phyloP scores from a whole-genome alignment of 2,797 vertebrate genomes.

The Platyrinchus mystaceus region DNA sequence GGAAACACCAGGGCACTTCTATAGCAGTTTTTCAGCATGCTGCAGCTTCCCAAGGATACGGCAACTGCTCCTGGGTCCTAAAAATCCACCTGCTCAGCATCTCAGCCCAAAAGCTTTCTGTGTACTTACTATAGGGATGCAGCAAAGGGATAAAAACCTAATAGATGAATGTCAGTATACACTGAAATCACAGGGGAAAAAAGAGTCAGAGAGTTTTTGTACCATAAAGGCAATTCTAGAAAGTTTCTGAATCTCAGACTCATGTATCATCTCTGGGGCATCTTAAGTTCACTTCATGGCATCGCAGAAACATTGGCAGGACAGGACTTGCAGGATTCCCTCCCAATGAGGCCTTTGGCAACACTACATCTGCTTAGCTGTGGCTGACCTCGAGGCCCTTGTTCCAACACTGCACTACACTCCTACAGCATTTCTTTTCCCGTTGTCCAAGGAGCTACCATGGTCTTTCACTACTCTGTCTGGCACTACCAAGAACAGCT shows the following conservation, averaged over 20 bases:
- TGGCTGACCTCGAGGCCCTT: neutral
- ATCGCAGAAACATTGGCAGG: neutral
- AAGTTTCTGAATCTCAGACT: neutral
- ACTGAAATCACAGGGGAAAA: neutral
- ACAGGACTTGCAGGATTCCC: neutral
- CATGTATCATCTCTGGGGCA: neutral
- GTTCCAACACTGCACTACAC: neutral
- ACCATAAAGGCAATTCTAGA: neutral
- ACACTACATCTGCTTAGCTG: neutral
- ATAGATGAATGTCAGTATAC: neutral
- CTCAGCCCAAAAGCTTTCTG: neutral
- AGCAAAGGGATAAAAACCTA: neutral
- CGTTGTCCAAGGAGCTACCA: neutral
- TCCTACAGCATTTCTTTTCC: neutral
- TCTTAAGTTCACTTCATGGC: neutral
- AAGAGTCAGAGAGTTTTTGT: neutral
- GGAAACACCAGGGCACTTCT: neutral
- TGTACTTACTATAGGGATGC: neutral
- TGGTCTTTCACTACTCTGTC: neutral
- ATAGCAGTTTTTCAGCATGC: neutral
- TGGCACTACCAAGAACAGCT: neutral
- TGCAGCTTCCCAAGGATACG: neutral
- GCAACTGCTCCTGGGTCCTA: neutral
- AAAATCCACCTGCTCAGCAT: neutral
- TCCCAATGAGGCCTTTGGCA: neutral